These are phyloP conservation scores for Nephrotoma guestfalica DNA, from an alignment of 2,888 invertebrate species.

Conservation along the genomic window DNA sequence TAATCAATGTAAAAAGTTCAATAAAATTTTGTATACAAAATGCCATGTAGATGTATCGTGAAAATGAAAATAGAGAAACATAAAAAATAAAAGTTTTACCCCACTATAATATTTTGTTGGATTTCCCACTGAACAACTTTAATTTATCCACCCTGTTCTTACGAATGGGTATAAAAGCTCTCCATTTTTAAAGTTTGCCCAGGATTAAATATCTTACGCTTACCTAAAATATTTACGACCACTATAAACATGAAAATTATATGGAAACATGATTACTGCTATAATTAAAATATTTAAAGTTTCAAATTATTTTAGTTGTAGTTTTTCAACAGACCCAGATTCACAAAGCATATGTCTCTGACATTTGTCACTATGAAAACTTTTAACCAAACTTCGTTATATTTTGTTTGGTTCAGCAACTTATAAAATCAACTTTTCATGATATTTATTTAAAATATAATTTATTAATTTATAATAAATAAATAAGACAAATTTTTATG, in stretches of 20 bases:
- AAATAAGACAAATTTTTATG: not conserved
- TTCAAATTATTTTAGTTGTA: not conserved
- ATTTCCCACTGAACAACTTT: not conserved
- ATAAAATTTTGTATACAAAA: not conserved
- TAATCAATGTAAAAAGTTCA: not conserved
- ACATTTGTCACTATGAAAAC: not conserved
- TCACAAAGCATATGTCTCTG: not conserved
- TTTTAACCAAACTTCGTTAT: not conserved
- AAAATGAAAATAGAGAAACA: not conserved
- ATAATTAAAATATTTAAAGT: too few relatives aligned
- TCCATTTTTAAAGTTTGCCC: too few relatives aligned
- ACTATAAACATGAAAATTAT: too few relatives aligned
- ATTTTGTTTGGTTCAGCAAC: not conserved
- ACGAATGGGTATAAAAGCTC: not conserved
- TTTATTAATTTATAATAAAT: not conserved
- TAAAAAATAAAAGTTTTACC: not conserved
- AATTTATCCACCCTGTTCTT: not conserved
- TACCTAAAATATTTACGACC: too few relatives aligned
- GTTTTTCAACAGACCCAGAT: not conserved
- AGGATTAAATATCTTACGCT: too few relatives aligned
- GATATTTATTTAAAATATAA: not conserved
- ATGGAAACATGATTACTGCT: too few relatives aligned
- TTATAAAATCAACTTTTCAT: not conserved
- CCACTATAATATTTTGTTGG: not conserved
- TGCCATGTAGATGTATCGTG: not conserved